Percentiles rank a stretch among this genome's conserved stretches.
phyloP scores from a whole-genome alignment of 2,113 vertebrate genomes.

The Tenrec ecaudatus region DNA sequence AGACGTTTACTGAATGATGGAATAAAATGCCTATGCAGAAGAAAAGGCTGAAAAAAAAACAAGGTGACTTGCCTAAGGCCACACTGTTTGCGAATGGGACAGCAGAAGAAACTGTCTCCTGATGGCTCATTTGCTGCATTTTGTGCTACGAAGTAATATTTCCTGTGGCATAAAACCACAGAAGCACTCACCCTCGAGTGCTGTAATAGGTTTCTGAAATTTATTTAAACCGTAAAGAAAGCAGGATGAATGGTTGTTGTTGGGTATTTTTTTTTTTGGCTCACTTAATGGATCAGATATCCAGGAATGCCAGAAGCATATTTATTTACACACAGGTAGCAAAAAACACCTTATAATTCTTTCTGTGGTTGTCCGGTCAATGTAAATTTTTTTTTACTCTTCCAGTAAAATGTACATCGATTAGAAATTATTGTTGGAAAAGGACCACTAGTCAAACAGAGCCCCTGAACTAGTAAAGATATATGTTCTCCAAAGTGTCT shows the following conservation, averaged over 20 bases:
- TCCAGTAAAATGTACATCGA: conserved; percentile 74
- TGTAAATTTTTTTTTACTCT: conserved; percentile 65
- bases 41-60: neutral
- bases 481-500: conserved; percentile 58
- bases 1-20: neutral
- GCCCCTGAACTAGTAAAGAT: conserved; percentile 58
- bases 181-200: conserved; percentile 63
- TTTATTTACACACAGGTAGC: conserved; percentile 73
- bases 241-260: conserved; percentile 46
- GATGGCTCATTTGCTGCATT: conserved; percentile 43
- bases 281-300: conserved; percentile 71
- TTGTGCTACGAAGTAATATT: conserved; percentile 37
- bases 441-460: conserved; percentile 55
- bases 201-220: conserved; percentile 68
- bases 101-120: conserved; percentile 1
- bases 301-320: conserved; percentile 71
- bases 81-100: neutral
- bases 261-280: too few relatives aligned
- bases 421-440: conserved; percentile 73
- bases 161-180: conserved; percentile 61
- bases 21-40: conserved; percentile 3
- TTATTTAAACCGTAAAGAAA: conserved; percentile 66
- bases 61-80: neutral
- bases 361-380: conserved; percentile 62
- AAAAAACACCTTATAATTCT: conserved; percentile 61